phyloP scores from a whole-genome alignment of 2,888 invertebrate genomes.

The Bombylius discolor region DNA sequence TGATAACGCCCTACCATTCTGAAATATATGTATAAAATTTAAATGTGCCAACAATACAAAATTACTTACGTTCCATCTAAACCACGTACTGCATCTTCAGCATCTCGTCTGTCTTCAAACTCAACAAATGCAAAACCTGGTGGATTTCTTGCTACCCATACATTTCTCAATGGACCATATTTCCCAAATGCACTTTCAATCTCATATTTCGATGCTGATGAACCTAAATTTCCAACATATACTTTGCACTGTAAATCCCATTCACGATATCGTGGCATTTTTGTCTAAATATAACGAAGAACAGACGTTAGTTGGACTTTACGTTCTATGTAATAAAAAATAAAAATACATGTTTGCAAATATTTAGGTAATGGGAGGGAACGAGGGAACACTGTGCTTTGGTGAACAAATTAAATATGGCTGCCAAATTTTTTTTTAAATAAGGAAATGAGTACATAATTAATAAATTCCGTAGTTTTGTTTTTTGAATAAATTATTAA shows the following conservation, averaged over 20 bases:
- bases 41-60: not conserved
- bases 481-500: no score
- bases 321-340: not conserved
- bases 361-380: not conserved
- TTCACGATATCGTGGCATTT: conserved; percentile 45
- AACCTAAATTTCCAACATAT: conserved; percentile 79
- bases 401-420: no score
- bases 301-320: no score
- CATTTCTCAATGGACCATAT: conserved; percentile 73
- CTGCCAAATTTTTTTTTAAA: no score
- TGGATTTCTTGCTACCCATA: conserved; percentile 85
- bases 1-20: no score
- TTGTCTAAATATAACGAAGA: not conserved
- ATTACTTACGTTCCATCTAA: conserved; percentile 63
- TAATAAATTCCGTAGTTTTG: no score
- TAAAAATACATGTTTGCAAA: no score
- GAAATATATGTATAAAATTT: no score
- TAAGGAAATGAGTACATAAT: no score
- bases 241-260: conserved; percentile 78
- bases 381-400: not conserved
- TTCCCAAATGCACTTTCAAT: conserved; percentile 71
- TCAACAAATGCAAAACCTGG: conserved; percentile 83
- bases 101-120: conserved; percentile 73
- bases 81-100: conserved; percentile 69
- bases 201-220: conserved; percentile 75